Conservation (phyloP, 2,888 invertebrate genomes). For the Oxystoma pomonae region DNA sequence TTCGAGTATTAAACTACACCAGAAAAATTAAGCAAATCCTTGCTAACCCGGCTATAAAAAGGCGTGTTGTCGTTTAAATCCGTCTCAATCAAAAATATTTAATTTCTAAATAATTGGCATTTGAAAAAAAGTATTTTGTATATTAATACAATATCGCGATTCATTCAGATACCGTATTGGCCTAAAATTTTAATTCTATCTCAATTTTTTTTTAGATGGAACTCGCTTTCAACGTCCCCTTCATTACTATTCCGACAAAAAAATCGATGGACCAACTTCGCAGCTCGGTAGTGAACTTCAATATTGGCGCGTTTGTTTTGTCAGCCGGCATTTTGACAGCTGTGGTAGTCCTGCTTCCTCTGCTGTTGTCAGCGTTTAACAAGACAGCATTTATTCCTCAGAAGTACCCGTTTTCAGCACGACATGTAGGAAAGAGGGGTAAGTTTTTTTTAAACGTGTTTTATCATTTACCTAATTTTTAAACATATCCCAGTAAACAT, state of each 20-base stretch:
- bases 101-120: too few species aligned
- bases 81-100: too few species aligned
- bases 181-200: too few species aligned
- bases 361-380: constrained; percentile 38
- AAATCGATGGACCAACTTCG: constrained; percentile 47
- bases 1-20: too few species aligned
- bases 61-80: too few species aligned
- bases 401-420: constrained; percentile 10
- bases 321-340: constrained; percentile 56
- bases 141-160: too few species aligned
- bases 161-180: too few species aligned
- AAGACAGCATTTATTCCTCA: constrained; percentile 25
- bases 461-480: too few species aligned
- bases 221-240: constrained; percentile 63
- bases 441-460: constrained; percentile 16
- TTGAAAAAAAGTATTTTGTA: too few species aligned
- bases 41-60: too few species aligned
- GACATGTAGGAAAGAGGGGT: constrained; percentile 10
- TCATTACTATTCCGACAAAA: constrained; percentile 62
- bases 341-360: constrained; percentile 54
- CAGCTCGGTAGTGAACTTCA: constrained; percentile 57
- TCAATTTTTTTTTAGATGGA: constrained; percentile 55
- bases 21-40: too few species aligned
- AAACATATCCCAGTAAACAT: too few species aligned
- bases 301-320: constrained; percentile 56